These are phyloP conservation scores for Cyphomyrus plagiostoma DNA, from an alignment of 2,113 vertebrate species.

Conservation along the genomic window DNA sequence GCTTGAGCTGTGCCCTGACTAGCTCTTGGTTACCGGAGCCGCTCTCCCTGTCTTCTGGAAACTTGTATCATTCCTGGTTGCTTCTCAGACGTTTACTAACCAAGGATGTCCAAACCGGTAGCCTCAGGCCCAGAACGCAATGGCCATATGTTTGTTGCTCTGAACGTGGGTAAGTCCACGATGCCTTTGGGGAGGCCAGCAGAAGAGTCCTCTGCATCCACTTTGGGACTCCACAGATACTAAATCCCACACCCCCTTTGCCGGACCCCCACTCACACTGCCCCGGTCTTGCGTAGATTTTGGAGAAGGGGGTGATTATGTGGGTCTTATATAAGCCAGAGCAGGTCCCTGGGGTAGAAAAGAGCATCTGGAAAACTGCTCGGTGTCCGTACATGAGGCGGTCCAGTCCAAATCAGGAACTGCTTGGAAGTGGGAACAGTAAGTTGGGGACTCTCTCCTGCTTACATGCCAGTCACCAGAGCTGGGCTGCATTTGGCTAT, in stretches of 20 bases:
- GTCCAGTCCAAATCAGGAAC: background rate
- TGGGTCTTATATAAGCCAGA: background rate
- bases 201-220: background rate
- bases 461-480: background rate
- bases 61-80: background rate
- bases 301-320: background rate
- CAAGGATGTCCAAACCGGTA: background rate
- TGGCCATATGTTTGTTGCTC: background rate
- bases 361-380: conserved; percentile 1
- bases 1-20: background rate
- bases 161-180: background rate
- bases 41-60: background rate
- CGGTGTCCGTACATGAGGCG: background rate
- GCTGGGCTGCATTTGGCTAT: background rate
- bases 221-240: background rate
- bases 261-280: background rate
- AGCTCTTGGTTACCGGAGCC: background rate
- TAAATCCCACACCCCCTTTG: background rate
- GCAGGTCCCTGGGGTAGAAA: background rate
- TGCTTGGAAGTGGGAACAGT: background rate
- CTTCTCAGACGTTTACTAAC: background rate
- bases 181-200: background rate
- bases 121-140: background rate
- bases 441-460: background rate
- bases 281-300: background rate